Evolutionary conservation across 1,140 invertebrate genomes (phyloP).

Genomic region (honey bee (Apis mellifera)): DNA sequence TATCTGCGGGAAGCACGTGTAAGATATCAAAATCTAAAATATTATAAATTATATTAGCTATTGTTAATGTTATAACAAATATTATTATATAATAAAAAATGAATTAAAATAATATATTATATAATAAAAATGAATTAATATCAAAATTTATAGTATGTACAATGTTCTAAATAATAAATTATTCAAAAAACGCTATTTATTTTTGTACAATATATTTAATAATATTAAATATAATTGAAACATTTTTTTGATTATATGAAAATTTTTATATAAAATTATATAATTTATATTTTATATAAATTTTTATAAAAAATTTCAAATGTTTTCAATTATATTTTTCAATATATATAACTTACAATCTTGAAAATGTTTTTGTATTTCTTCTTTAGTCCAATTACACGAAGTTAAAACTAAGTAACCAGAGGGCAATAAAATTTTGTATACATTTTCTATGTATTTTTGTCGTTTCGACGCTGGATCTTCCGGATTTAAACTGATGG

Average conservation of each 20-base stretch:
- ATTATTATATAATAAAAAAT: neutral
- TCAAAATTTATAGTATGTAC: no score
- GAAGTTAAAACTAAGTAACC: constrained; percentile 93
- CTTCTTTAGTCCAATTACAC: constrained; percentile 96
- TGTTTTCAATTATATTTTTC: no score
- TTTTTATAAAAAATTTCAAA: no score
- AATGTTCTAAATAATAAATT: no score
- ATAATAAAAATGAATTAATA: no score
- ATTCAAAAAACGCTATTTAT: no score
- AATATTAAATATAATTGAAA: no score
- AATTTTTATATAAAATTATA: no score
- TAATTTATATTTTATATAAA: no score
- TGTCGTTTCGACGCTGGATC: constrained; percentile 84
- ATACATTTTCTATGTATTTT: constrained; percentile 87
- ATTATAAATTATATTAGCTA: neutral
- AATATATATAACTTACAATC: constrained; percentile 75
- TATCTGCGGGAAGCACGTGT: constrained; percentile 88
- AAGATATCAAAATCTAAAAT: constrained; percentile 84
- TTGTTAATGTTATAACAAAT: neutral
- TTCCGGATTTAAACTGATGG: constrained; percentile 90
- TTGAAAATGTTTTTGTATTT: constrained; percentile 88
- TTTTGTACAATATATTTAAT: no score
- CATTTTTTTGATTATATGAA: no score
- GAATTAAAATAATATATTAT: neutral
- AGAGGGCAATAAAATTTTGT: constrained; percentile 82